These are phyloP conservation scores for Drosophila vallismaia DNA, from an alignment of 2,888 invertebrate species.

Conservation along the genomic window DNA sequence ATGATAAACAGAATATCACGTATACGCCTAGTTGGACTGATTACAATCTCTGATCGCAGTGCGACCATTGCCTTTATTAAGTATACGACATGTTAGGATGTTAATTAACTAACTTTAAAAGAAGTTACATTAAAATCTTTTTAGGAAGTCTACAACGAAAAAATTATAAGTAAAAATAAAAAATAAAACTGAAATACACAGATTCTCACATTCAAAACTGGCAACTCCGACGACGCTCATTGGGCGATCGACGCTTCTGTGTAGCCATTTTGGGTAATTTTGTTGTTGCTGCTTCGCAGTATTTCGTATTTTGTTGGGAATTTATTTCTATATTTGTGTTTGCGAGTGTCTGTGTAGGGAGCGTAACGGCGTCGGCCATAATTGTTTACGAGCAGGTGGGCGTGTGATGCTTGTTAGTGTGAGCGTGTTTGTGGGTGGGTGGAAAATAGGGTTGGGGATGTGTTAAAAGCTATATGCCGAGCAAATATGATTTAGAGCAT, in stretches of 20 bases:
- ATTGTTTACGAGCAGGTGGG: constrained; percentile 77
- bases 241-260: constrained; percentile 73
- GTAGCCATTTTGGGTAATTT: constrained; percentile 76
- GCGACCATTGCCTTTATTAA: neutral
- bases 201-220: constrained; percentile 20
- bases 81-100: neutral
- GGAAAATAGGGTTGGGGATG: constrained; percentile 39
- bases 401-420: constrained; percentile 59
- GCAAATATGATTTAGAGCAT: constrained; percentile 45
- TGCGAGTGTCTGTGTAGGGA: constrained; percentile 56
- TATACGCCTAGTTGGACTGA: neutral
- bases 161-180: neutral
- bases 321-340: constrained; percentile 26
- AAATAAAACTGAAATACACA: neutral
- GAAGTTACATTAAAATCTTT: no score
- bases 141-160: no score
- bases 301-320: constrained; percentile 37
- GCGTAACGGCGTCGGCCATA: constrained; percentile 75
- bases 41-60: neutral
- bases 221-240: constrained; percentile 58
- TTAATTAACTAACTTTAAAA: no score
- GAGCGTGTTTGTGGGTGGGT: constrained; percentile 46
- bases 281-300: constrained; percentile 44
- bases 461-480: constrained; percentile 57
- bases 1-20: neutral